Conservation (phyloP, 2,113 vertebrate genomes). For the Boulengerochromis microlepis region DNA sequence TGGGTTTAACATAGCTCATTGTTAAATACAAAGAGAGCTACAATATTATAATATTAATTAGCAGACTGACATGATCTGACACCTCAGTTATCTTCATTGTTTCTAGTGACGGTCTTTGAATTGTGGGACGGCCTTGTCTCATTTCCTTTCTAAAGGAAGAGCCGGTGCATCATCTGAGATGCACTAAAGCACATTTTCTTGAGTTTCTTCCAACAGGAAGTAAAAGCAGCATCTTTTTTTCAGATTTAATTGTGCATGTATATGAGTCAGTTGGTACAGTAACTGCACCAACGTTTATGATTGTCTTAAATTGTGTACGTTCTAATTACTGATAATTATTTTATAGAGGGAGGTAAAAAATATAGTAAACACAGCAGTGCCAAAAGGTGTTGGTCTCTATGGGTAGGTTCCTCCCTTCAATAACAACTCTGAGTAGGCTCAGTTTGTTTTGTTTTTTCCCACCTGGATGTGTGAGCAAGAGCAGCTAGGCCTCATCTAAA, state of each 20-base stretch:
- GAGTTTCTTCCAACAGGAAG: background rate
- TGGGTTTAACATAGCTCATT: background rate
- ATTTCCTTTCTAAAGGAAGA: background rate
- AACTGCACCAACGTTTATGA: background rate
- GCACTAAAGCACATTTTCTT: background rate
- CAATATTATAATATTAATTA: background rate
- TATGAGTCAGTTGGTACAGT: background rate
- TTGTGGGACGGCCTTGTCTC: background rate
- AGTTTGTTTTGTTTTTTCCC: background rate
- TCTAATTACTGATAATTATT: background rate
- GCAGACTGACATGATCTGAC: background rate
- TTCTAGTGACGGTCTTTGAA: background rate
- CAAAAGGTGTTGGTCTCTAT: background rate
- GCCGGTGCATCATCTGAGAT: background rate
- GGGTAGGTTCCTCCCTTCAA: background rate
- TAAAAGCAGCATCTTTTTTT: background rate
- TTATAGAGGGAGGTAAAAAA: background rate
- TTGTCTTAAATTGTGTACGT: background rate
- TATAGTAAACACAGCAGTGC: background rate
- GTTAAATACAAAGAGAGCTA: background rate
- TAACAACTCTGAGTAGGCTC: background rate
- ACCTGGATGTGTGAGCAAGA: background rate
- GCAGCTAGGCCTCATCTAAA: background rate
- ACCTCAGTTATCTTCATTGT: rapidly evolving
- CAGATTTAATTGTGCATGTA: background rate